These are phyloP conservation scores for Yoshiicerus persimilis DNA, from an alignment of 1,140 invertebrate species.

Conservation along the genomic window DNA sequence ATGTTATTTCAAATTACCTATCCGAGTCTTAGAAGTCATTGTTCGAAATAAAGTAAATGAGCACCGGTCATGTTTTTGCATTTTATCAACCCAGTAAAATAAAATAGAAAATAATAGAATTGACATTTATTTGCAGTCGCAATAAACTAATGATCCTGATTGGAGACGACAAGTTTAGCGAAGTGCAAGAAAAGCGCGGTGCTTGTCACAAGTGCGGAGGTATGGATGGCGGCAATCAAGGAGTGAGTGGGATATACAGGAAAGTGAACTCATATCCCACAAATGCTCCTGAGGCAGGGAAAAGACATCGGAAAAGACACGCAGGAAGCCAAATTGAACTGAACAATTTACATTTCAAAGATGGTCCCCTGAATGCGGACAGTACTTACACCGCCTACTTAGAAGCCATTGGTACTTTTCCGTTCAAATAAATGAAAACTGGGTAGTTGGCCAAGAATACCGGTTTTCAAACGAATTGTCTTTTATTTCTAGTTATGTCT, in stretches of 20 bases:
- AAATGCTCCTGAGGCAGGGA: neutral
- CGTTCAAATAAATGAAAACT: neutral
- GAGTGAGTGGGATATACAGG: constrained; percentile 6
- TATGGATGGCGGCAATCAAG: neutral
- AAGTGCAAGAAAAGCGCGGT: neutral
- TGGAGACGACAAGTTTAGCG: constrained; percentile 27
- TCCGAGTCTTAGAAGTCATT: too few relatives aligned
- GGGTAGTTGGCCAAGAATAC: too few relatives aligned
- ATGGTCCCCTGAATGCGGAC: constrained; percentile 71
- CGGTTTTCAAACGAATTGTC: too few relatives aligned
- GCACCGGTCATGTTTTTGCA: too few relatives aligned
- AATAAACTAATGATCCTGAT: constrained; percentile 45
- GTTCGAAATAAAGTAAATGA: too few relatives aligned
- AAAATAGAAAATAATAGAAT: neutral
- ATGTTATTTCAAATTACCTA: too few relatives aligned
- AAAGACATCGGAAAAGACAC: constrained; percentile 38
- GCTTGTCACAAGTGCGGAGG: constrained; percentile 28
- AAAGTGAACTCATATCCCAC: neutral
- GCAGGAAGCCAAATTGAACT: neutral
- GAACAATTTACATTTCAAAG: constrained; percentile 51
- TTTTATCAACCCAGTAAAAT: too few relatives aligned
- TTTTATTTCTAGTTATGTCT: constrained; percentile 32
- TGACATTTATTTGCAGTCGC: neutral
- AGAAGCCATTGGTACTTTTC: constrained; percentile 70
- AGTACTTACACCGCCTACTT: constrained; percentile 81